Conservation (phyloP, 2,113 vertebrate genomes). For the Oncorhynchus keta region DNA sequence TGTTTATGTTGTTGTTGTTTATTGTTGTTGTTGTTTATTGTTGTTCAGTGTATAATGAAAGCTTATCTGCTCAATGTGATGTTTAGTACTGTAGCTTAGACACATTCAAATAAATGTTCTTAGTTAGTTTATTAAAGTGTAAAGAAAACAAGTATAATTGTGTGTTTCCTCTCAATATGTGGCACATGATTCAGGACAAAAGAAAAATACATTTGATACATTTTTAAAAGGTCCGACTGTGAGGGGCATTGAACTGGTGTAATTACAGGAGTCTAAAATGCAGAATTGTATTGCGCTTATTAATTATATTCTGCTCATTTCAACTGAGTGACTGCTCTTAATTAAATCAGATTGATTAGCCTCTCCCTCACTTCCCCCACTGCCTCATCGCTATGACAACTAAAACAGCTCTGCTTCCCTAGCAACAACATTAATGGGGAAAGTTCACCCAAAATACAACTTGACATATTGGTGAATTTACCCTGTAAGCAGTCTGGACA, state of each 20-base stretch:
- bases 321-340: constrained; percentile 83
- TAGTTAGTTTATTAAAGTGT: too few species aligned
- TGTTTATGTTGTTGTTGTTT: too few species aligned
- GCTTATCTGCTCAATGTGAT: too few species aligned
- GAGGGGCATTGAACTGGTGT: constrained; percentile 72
- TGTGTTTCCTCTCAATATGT: too few species aligned
- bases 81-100: too few species aligned
- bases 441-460: neutral
- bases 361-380: constrained; percentile 78
- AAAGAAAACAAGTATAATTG: too few species aligned
- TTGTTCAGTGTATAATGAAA: too few species aligned
- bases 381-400: constrained; percentile 83
- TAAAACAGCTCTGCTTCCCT: constrained; percentile 65
- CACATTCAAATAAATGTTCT: too few species aligned
- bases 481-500: too few species aligned
- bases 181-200: neutral
- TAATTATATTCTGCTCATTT: constrained; percentile 83
- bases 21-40: too few species aligned
- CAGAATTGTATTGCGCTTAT: constrained; percentile 82
- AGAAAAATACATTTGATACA: neutral
- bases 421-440: constrained; percentile 46
- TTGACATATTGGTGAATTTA: neutral
- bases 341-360: constrained; percentile 86
- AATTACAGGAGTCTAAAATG: constrained; percentile 80
- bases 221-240: constrained; percentile 59